A percentile compares a stretch with the other conserved stretches of the same genome.
These are phyloP conservation scores for Steinernema feltiae DNA, from an alignment of 1,140 invertebrate species.

Conservation along the genomic window DNA sequence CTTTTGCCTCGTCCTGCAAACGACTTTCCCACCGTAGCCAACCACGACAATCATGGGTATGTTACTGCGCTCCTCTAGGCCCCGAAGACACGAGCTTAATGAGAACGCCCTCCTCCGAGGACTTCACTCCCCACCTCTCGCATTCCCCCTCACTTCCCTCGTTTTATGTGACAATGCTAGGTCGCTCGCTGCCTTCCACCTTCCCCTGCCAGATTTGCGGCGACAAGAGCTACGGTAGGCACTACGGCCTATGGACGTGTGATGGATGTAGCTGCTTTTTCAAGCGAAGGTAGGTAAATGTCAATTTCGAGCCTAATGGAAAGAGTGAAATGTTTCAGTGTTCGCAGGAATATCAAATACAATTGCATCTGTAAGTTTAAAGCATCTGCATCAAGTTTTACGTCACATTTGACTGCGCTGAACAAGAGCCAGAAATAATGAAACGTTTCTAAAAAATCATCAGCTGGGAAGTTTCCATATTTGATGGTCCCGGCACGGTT, in stretches of 20 bases:
- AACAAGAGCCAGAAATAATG: too few relatives aligned
- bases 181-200: conserved; percentile 67
- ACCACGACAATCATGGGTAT: not conserved
- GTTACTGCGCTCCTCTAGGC: not conserved
- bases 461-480: too few relatives aligned
- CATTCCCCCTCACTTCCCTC: not conserved
- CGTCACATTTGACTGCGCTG: too few relatives aligned
- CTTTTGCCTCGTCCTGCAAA: not conserved
- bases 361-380: conserved; percentile 70
- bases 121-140: not conserved
- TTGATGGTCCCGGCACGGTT: too few relatives aligned
- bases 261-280: conserved; percentile 87
- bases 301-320: not conserved
- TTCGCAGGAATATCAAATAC: conserved; percentile 68
- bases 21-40: conserved; percentile 2
- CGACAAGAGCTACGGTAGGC: conserved; percentile 88
- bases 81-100: not conserved
- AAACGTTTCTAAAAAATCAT: too few relatives aligned
- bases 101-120: not conserved
- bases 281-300: conserved; percentile 63
- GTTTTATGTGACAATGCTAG: conserved; percentile 49
- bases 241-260: conserved; percentile 93
- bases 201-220: conserved; percentile 85
- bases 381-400: too few relatives aligned
- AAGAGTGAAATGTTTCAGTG: conserved; percentile 61